Base-by-base conservation (phyloP, 2,113 vertebrate genomes). In the Xiphophorus hellerii region DNA sequence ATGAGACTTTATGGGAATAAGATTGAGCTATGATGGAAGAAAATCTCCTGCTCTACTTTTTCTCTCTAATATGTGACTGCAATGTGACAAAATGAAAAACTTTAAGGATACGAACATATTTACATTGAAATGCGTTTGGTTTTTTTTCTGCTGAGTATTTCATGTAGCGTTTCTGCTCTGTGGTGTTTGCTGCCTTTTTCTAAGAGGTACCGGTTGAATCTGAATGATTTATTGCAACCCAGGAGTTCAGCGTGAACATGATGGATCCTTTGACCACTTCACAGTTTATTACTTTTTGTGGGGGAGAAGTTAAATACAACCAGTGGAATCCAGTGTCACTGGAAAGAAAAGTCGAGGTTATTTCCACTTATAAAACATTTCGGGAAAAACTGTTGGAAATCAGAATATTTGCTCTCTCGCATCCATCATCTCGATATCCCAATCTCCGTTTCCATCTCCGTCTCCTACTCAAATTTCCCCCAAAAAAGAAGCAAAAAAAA, bases 371-470 rank as follows among this genome's bases (percentile, higher is more conserved):
- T 3, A 44, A 69, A 78, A 81, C 31, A n/a, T 35, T 83, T 73
- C 51, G 42, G 31, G 69, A 42, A 37, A 69, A 39, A 33, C 77
- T 48, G 42, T 15, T 78, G 33, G 73, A 61, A 70, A 77, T 77
- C 5, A 33, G 35, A 74, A 85, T 83, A 83, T 84, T 81, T 82
- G 20, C 30, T 85, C 66, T 70, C 37, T 80, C 66, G 48, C 75
- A 80, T 84, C 76, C 84, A 81, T 78, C 84, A 68, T 78, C 80
- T 69, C 77, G 82, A 82, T 78, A 82, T 84, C 75, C 69, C 69
- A 20, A 22, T 35, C 33, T 4, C 69, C 54, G 68, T 35, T 39
- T 22, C 44, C 44, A 62, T 70, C 35, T 6, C 68, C 27, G 15
- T 74, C 54, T 83, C 60, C 48, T 54, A 25, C 29, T 69, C 58